Evolutionary conservation across 2,888 invertebrate species (phyloP), one percentile per base, ranked within the genome.

Genomic region (Herminia tarsipennalis): DNA sequence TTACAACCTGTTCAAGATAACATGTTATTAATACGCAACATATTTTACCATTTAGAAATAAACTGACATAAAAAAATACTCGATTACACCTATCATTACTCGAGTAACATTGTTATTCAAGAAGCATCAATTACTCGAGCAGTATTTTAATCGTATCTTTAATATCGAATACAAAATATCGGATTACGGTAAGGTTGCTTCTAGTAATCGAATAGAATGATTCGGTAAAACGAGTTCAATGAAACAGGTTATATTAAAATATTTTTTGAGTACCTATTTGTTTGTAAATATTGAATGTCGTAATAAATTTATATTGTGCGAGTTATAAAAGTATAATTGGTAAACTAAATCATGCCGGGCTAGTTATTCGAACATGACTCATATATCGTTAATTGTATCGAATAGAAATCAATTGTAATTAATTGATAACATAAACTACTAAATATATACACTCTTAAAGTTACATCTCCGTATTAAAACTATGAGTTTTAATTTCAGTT

Each of bases 261-360:
- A 52, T 56, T 46, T 47, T 49, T 59, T 24, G 45, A 50, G 34
- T 43, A n/a, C n/a, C n/a, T n/a, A 52, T 56, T 52, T 66, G 59
- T 65, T 66, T 66, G 47, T 66, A 59, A 62, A 62, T 59, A 66
- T 66, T 59, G 50, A 52, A 56, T 55, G 62, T 49, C 44, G 50
- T 53, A 45, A 59, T 62, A 66, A 65, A 65, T 65, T 41, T 65
- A 38, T 51, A 65, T 59, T 56, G 46, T 54, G 56, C 45, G 45
- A 65, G 50, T 43, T 49, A 51, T 56, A 56, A 65, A 62, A 53
- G 41, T 55, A 50, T 61, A 56, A 65, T 65, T 58, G 44, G 50
- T 48, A 22, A 34, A 33, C 46, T 61, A 61, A 61, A 65, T 58
- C 49, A 63, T 34, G 28, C 44, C 40, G 35, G 22, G 30, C 13